These are phyloP conservation scores for Chamaea fasciata DNA, from an alignment of 2,113 vertebrate genomes.

Conservation along the genomic window DNA sequence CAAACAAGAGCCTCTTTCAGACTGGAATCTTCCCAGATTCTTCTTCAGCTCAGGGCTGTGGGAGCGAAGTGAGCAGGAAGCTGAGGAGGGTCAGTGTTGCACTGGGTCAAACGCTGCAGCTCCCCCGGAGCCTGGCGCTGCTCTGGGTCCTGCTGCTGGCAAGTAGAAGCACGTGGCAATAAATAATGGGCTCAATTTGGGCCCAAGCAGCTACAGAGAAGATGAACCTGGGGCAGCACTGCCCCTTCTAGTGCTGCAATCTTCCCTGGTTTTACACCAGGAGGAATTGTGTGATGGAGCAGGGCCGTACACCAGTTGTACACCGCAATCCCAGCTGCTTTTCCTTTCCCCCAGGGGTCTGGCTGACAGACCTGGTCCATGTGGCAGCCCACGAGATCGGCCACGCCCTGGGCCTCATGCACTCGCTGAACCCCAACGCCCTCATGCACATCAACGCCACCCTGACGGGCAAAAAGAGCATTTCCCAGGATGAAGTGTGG, in stretches of 20 bases:
- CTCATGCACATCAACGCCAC: slow-evolving; percentile 98
- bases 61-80: not conserved
- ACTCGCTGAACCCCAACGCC: slow-evolving; percentile 85
- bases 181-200: not conserved
- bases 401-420: slow-evolving; percentile 93
- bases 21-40: not conserved
- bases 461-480: slow-evolving; percentile 84
- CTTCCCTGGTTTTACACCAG: not conserved
- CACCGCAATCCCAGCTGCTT: accelerated
- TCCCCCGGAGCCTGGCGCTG: not conserved
- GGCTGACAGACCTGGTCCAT: slow-evolving; percentile 94
- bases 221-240: not conserved
- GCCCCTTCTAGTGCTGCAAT: accelerated
- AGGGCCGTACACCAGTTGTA: accelerated
- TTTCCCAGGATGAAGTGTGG: slow-evolving; percentile 96
- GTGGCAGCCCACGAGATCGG: slow-evolving; percentile 95
- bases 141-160: not conserved
- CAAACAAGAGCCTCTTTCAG: not conserved
- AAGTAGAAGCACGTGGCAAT: not conserved
- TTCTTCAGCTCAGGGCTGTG: not conserved
- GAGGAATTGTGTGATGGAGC: accelerated
- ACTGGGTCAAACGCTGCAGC: accelerated
- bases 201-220: not conserved
- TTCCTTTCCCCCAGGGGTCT: slow-evolving; percentile 76
- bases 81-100: not conserved